Conservation (phyloP, 2,888 invertebrate genomes). For the Phyto melanocephala region DNA sequence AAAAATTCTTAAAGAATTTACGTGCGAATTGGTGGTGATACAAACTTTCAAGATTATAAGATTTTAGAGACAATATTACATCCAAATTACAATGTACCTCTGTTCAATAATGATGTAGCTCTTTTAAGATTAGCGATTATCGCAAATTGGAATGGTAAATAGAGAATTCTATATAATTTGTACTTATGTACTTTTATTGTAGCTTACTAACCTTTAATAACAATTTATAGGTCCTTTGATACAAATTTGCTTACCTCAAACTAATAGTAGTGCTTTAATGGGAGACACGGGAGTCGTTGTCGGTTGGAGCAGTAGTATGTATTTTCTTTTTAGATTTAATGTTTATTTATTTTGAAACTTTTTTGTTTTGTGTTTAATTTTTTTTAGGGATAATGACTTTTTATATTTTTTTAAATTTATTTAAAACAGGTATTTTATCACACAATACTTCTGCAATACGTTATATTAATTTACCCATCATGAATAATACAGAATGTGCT, state of each 20-base stretch:
- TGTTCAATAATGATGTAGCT: slow-evolving; percentile 80
- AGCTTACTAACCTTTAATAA: too few species aligned
- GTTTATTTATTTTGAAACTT: neutral
- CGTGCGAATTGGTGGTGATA: slow-evolving; percentile 83
- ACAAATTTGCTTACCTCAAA: slow-evolving; percentile 81
- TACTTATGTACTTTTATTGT: too few species aligned
- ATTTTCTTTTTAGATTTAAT: neutral
- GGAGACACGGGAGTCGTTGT: slow-evolving; percentile 82
- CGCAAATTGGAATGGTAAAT: slow-evolving; percentile 72
- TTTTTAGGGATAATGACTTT: neutral
- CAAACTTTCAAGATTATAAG: slow-evolving; percentile 73
- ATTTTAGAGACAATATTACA: slow-evolving; percentile 74
- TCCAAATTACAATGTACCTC: slow-evolving; percentile 79
- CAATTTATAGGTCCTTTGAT: slow-evolving; percentile 44
- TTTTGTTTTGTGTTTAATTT: neutral
- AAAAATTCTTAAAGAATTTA: slow-evolving; percentile 78
- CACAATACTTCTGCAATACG: slow-evolving; percentile 73
- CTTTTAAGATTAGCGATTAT: slow-evolving; percentile 68
- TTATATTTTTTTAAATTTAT: neutral
- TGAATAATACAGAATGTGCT: slow-evolving; percentile 77
- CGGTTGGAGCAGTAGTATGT: slow-evolving; percentile 85
- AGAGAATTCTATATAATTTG: too few species aligned
- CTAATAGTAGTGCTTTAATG: slow-evolving; percentile 68
- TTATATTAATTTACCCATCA: slow-evolving; percentile 78
- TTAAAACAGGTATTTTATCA: slow-evolving; percentile 43